These are phyloP conservation scores for Argyrosomus regius DNA, from an alignment of 2,797 vertebrate species.

Conservation along the genomic window DNA sequence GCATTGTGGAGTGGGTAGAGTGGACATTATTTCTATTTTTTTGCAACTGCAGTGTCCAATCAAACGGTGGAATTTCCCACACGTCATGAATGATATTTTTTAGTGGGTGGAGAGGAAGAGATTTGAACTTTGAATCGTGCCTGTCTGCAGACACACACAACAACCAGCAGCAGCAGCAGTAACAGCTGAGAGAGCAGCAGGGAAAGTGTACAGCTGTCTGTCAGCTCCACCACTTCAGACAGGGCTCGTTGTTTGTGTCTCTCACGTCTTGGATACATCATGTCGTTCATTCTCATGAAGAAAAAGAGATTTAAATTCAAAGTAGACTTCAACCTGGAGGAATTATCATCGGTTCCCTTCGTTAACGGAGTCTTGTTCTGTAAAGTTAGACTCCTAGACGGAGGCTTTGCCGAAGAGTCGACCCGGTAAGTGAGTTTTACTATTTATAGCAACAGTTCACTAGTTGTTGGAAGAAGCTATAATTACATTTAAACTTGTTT, in stretches of 20 bases:
- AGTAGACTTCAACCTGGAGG: constrained; percentile 93
- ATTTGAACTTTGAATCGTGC: constrained; percentile 69
- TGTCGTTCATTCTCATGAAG: constrained; percentile 92
- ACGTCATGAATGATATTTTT: constrained; percentile 44
- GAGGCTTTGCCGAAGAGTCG: constrained; percentile 92
- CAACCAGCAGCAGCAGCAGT: neutral
- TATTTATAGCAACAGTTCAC: constrained; percentile 67
- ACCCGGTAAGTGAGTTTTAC: constrained; percentile 86
- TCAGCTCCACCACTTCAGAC: neutral
- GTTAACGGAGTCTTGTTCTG: constrained; percentile 97
- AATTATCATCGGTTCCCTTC: constrained; percentile 93
- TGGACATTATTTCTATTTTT: neutral
- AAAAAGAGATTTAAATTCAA: constrained; percentile 97
- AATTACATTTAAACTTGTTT: constrained; percentile 1
- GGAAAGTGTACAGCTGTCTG: constrained; percentile 35
- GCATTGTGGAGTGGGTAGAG: no score
- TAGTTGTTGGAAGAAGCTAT: neutral
- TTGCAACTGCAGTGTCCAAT: constrained; percentile 56
- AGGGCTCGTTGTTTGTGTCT: neutral
- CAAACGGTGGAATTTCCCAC: neutral
- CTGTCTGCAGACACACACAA: neutral
- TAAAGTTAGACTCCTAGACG: constrained; percentile 93
- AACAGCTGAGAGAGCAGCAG: neutral
- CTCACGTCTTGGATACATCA: constrained; percentile 24
- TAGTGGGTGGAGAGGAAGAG: constrained; percentile 51